These are phyloP conservation scores for Pituophis catenifer DNA, from an alignment of 2,113 vertebrate genomes.

Conservation along the genomic window DNA sequence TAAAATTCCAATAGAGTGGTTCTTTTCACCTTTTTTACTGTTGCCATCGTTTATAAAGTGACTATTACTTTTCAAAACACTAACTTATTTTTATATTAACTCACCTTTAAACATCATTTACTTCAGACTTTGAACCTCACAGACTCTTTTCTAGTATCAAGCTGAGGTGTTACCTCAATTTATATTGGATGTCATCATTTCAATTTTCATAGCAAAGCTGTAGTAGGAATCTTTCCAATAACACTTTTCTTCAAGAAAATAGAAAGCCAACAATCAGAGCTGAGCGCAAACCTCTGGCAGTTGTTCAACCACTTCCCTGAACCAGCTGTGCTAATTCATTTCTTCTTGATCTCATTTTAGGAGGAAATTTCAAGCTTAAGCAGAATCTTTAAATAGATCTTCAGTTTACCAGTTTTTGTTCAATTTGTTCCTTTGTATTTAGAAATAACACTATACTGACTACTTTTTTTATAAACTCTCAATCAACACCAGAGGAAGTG, in stretches of 20 bases:
- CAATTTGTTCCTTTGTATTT: neutral
- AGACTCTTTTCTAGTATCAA: neutral
- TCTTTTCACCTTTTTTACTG: neutral
- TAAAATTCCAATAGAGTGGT: neutral
- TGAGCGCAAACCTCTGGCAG: neutral
- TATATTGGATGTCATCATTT: neutral
- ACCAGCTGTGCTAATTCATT: neutral
- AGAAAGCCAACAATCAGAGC: neutral
- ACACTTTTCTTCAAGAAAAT: neutral
- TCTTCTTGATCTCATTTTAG: neutral
- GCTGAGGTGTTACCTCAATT: neutral
- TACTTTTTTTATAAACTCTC: neutral
- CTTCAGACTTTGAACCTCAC: neutral
- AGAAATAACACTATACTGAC: neutral
- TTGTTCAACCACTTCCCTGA: neutral
- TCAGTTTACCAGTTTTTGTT: neutral
- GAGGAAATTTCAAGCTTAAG: constrained; percentile 1
- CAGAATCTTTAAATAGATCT: neutral
- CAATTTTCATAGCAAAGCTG: neutral
- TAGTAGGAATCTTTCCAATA: neutral
- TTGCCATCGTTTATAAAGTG: neutral
- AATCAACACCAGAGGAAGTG: neutral
- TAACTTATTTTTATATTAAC: neutral
- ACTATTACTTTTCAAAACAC: neutral
- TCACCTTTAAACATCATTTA: neutral